Evolutionary conservation across 2,888 invertebrate species (phyloP).

Genomic region (Aphelenchoides bicaudatus): DNA sequence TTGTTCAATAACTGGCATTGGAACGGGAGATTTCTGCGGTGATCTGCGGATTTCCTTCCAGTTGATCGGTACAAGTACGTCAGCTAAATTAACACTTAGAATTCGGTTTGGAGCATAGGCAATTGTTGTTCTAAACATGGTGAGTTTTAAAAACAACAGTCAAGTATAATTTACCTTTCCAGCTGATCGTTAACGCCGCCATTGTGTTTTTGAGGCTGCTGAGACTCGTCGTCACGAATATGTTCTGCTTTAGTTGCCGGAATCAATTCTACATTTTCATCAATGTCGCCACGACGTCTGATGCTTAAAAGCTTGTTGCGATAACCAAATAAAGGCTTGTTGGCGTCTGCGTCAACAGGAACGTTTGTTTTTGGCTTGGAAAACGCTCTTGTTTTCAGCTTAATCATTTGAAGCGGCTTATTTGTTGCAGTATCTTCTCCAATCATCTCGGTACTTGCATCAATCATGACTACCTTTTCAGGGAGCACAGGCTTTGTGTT

Average conservation of each 20-base stretch:
- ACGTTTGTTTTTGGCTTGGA: too few species aligned
- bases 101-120: background rate
- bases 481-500: background rate
- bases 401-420: background rate
- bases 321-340: background rate
- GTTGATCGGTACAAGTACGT: background rate
- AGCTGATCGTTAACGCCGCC: background rate
- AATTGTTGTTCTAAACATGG: constrained; percentile 5
- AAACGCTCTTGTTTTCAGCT: background rate
- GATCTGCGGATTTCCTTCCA: background rate
- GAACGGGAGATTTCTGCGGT: background rate
- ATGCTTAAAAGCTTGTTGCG: background rate
- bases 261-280: background rate
- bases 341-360: constrained; percentile 1
- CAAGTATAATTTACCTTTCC: background rate
- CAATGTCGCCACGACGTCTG: background rate
- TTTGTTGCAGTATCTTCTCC: background rate
- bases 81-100: too few species aligned
- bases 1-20: background rate
- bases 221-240: background rate
- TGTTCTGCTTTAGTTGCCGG: background rate
- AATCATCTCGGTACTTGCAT: background rate
- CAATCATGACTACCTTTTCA: background rate
- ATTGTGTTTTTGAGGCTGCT: background rate
- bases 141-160: constrained; percentile 2